Conservation (phyloP, 2,113 vertebrate species). For the Acrocephalus arundinaceus region DNA sequence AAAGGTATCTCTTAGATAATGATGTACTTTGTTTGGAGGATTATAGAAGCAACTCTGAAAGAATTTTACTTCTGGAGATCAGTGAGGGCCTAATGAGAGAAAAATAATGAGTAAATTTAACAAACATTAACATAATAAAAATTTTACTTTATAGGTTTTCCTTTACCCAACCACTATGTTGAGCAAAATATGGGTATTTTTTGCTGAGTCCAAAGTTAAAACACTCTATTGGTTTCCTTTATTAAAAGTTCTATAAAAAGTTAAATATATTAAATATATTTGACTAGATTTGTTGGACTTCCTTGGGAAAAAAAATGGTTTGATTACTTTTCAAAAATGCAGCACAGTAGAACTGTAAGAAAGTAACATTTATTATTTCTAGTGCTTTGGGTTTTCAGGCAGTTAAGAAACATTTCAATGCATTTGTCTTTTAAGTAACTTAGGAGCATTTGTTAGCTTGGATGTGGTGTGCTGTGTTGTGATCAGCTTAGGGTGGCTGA, state of each 20-base stretch:
- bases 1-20: neutral
- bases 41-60: neutral
- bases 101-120: neutral
- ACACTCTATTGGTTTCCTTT: neutral
- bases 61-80: neutral
- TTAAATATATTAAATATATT: conserved; percentile 27
- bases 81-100: neutral
- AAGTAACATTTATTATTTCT: neutral
- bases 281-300: neutral
- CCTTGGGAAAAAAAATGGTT: neutral
- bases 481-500: neutral
- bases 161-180: neutral
- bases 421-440: neutral
- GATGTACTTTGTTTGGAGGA: neutral
- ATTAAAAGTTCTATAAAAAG: conserved; percentile 5
- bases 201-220: neutral
- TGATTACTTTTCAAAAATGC: neutral
- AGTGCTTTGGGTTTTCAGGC: neutral
- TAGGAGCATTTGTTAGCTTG: neutral
- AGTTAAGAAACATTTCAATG: neutral
- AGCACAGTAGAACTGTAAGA: neutral
- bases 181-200: neutral
- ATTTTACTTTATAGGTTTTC: neutral
- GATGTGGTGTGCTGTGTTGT: neutral
- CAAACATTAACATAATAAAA: neutral